Percentiles rank a stretch among this genome's conserved stretches.
Conservation (phyloP, 2,113 vertebrate genomes). For the Psittacula cyanocephala region DNA sequence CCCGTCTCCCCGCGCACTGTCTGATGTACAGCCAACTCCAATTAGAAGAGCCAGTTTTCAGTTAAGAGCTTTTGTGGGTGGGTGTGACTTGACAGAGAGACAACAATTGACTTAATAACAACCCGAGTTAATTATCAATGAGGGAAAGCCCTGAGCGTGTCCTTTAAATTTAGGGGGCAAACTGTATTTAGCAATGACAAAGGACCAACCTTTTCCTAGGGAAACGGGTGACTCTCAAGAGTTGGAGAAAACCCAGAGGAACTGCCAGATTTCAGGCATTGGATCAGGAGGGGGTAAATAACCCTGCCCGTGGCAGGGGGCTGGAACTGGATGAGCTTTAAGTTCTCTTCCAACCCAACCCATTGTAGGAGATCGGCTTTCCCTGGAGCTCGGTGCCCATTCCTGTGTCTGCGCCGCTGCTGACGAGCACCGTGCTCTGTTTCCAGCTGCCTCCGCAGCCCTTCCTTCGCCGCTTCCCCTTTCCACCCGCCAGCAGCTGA, state of each 20-base stretch:
- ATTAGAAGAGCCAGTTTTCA: constrained; percentile 57
- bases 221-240: neutral
- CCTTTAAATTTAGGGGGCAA: constrained; percentile 17
- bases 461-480: constrained; percentile 39
- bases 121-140: constrained; percentile 44
- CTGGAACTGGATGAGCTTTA: neutral
- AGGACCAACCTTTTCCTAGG: neutral
- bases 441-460: neutral
- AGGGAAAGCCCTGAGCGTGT: neutral
- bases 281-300: neutral
- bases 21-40: constrained; percentile 62
- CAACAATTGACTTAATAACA: constrained; percentile 54
- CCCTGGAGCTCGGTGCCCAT: neutral
- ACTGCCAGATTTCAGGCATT: neutral
- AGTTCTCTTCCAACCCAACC: neutral
- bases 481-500: neutral
- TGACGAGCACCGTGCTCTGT: neutral
- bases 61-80: constrained; percentile 52
- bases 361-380: neutral
- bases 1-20: neutral
- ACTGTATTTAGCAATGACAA: neutral
- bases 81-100: constrained; percentile 49
- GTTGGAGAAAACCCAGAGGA: neutral
- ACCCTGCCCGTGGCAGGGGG: neutral
- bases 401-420: neutral